These are phyloP conservation scores for Takifugu bimaculatus DNA, from an alignment of 2,113 vertebrate genomes.

Conservation along the genomic window DNA sequence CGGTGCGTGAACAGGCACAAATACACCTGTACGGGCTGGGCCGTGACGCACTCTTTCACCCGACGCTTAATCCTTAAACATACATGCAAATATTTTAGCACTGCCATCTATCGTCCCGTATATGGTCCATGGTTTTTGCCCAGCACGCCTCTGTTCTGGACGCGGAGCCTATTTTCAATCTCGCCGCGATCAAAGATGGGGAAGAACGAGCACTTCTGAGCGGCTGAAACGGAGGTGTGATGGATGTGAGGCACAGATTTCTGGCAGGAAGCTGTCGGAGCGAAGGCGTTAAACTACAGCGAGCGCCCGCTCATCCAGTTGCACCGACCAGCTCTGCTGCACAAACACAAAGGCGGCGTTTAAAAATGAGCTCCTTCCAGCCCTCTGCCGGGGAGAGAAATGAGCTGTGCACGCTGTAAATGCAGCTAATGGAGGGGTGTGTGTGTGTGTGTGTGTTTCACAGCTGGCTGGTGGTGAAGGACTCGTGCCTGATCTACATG, in stretches of 20 bases:
- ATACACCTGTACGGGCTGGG: no score
- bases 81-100: no score
- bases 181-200: neutral
- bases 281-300: no score
- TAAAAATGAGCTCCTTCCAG: constrained; percentile 39
- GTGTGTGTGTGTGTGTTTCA: constrained; percentile 24
- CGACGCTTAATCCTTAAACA: no score
- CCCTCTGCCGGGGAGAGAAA: constrained; percentile 21
- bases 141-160: no score
- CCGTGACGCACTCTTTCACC: neutral
- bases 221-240: constrained; percentile 12
- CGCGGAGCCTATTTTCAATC: no score
- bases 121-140: no score
- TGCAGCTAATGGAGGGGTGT: neutral
- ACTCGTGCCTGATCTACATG: constrained; percentile 94
- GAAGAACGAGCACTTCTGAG: neutral
- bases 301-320: no score
- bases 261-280: constrained; percentile 20
- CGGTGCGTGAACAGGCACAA: constrained; percentile 73
- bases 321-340: no score
- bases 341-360: no score
- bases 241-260: neutral
- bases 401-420: neutral
- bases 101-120: no score
- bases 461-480: constrained; percentile 97